Evolutionary conservation across 2,888 invertebrate species (phyloP).

Genomic region (Noctua janthe): DNA sequence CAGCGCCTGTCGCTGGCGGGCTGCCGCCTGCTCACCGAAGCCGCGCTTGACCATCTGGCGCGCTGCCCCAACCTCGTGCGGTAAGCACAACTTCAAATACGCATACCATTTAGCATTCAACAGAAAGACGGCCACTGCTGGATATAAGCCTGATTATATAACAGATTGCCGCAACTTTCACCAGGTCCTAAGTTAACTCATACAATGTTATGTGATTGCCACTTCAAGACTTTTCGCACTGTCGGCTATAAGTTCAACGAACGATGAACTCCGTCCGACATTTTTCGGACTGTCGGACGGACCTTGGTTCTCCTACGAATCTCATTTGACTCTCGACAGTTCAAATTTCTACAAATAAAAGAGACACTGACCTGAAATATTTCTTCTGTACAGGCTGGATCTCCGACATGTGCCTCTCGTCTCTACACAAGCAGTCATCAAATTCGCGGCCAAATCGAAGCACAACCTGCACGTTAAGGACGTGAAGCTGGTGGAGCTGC

Average conservation of each 20-base stretch:
- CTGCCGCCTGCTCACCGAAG: conserved; percentile 95
- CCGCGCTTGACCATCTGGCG: conserved; percentile 94
- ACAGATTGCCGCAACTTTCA: not conserved
- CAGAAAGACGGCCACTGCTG: not conserved
- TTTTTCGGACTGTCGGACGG: not conserved
- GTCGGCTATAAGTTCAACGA: not conserved
- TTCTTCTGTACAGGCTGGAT: conserved; percentile 90
- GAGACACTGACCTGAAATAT: not conserved
- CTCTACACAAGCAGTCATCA: conserved; percentile 95
- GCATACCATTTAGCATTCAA: not conserved
- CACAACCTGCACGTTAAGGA: conserved; percentile 95
- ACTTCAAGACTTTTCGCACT: not conserved
- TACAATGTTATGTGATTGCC: too few species aligned
- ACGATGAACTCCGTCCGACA: not conserved
- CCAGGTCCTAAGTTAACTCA: not conserved
- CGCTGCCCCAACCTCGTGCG: conserved; percentile 93
- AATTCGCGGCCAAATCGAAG: conserved; percentile 95
- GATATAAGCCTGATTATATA: too few species aligned
- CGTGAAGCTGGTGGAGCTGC: conserved; percentile 93
- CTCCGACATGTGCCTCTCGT: conserved; percentile 95
- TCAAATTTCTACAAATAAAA: not conserved
- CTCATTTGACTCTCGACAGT: not conserved
- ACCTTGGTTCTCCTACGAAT: not conserved
- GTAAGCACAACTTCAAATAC: conserved; percentile 56
- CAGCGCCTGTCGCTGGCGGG: conserved; percentile 95